These are phyloP conservation scores for Notothenia rossii DNA, from an alignment of 2,113 vertebrate species.

Conservation along the genomic window DNA sequence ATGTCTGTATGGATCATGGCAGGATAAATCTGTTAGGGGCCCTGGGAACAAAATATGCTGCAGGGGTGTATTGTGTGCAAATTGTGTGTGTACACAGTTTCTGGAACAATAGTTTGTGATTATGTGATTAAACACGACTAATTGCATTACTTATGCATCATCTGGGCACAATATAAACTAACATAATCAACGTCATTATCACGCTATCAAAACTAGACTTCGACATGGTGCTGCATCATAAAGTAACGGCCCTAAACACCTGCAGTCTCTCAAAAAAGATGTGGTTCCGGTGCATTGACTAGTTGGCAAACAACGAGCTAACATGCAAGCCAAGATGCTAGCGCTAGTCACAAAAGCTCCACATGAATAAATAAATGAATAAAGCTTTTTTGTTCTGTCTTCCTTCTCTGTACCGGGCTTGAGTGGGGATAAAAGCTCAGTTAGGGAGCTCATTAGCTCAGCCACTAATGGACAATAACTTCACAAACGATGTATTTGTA, in stretches of 20 bases:
- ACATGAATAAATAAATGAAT: neutral
- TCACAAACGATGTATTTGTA: neutral
- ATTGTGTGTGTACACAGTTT: neutral
- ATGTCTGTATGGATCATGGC: conserved; percentile 23
- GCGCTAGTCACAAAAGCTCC: neutral
- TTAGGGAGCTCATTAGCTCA: neutral
- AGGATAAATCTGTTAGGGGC: conserved; percentile 20
- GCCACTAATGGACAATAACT: neutral
- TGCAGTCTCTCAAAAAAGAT: neutral
- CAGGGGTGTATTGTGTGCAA: neutral
- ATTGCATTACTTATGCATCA: conserved; percentile 1
- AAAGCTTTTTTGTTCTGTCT: neutral
- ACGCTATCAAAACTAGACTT: neutral
- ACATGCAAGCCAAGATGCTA: neutral
- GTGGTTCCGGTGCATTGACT: neutral
- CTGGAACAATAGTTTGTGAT: neutral
- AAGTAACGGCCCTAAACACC: neutral
- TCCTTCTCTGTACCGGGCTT: neutral
- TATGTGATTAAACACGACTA: neutral
- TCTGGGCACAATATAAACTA: neutral
- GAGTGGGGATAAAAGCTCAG: neutral
- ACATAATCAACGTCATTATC: neutral
- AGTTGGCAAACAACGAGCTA: neutral
- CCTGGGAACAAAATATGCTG: neutral
- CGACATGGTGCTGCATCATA: neutral